Evolutionary conservation across 1,140 invertebrate genomes (phyloP).

Genomic region (Doryteuthis pealeii): DNA sequence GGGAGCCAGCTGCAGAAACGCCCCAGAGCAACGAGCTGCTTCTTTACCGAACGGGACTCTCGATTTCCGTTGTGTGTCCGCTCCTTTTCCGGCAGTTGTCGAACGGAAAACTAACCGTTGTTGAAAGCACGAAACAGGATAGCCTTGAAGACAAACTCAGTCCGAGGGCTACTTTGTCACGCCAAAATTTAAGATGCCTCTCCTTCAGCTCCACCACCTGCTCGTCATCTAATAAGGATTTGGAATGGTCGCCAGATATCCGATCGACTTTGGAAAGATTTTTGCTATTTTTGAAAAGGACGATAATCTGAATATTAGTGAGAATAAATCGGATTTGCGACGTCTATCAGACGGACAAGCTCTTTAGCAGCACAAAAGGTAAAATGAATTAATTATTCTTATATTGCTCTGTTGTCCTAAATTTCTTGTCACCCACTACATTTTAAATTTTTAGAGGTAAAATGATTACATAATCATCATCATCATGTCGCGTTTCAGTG

Average conservation of each 20-base stretch:
- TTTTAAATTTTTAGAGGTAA: no score
- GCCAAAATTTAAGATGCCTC: conserved; percentile 30
- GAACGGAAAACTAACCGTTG: conserved; percentile 7
- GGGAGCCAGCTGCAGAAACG: not conserved
- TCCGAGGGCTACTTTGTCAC: conserved; percentile 44
- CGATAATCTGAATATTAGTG: not conserved
- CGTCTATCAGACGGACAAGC: conserved; percentile 33
- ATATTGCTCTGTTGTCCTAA: no score
- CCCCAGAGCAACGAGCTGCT: not conserved
- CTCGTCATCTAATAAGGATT: not conserved
- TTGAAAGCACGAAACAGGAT: not conserved
- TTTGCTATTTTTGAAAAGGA: conserved; percentile 26
- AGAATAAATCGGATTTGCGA: conserved; percentile 25
- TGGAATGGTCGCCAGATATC: not conserved
- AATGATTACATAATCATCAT: no score
- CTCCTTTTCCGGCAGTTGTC: conserved; percentile 33
- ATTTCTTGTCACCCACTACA: no score
- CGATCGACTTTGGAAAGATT: conserved; percentile 5
- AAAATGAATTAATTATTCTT: no score
- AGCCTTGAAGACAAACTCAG: conserved; percentile 39
- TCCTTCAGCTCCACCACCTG: conserved; percentile 46
- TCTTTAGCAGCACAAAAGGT: not conserved
- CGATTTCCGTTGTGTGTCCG: conserved; percentile 30
- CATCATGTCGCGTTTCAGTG: no score
- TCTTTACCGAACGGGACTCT: not conserved